Base-by-base conservation (phyloP, 1,140 invertebrate species). In the Amphibalanus amphitrite region DNA sequence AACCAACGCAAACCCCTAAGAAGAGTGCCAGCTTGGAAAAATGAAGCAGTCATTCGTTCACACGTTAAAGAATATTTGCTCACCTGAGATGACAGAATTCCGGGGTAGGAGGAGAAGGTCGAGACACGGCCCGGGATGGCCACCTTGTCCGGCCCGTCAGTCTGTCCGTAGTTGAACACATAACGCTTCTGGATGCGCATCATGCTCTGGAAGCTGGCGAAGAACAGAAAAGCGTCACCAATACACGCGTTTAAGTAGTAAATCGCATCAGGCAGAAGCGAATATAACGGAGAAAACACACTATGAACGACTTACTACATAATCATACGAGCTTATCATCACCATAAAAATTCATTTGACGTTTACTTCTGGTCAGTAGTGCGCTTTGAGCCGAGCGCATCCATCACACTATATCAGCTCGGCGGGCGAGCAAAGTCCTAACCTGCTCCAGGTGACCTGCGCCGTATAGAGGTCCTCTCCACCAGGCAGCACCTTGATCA, bases 151-250 rank as follows among this genome's bases (percentile, higher is more conserved):
- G 72, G 76, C 1, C 67, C 69, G 26, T 65, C 28, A 4, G n/a
- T 38, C 25, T 29, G 74, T 30, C n/a, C 89, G 77, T 88, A 93
- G 73, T 86, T 86, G 71, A 96, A 88, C 75, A 89, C 89, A 81
- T 97, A 97, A 72, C 88, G 87, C 80, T 97, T 97, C 76, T 95
- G 82, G 26, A 97, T 86, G 74, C 92, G 83, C 69, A 95, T 82
- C 93, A 97, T 96, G 75, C 86, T 87, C 29, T 86, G 84, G 77
- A 92, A 96, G 71, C 87, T 87, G 73, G 4, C 77, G 28, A 26
- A 8, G 65, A 26, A 28, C n/a, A n/a, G n/a, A n/a, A n/a, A n/a
- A n/a, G n/a, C n/a, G n/a, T n/a, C n/a, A n/a, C n/a, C n/a, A n/a
- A n/a, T n/a, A n/a, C n/a, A n/a, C n/a, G n/a, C n/a, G n/a, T n/a